Evolutionary conservation across 2,113 vertebrate genomes (phyloP).

Genomic region (Macrotus californicus): DNA sequence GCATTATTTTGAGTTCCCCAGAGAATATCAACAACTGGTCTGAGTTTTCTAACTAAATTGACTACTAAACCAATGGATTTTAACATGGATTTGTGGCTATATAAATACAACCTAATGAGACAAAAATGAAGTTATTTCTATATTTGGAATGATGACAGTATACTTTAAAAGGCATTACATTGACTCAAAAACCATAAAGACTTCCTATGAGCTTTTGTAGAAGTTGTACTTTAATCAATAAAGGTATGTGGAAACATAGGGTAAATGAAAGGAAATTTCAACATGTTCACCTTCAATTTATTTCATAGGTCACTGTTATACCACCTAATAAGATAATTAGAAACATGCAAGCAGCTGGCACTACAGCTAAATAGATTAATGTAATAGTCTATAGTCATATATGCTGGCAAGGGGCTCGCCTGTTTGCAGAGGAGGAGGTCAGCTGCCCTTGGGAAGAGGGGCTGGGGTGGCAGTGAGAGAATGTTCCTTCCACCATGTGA

Average conservation of each 20-base stretch:
- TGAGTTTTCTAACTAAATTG: constrained; percentile 26
- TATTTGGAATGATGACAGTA: neutral
- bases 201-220: constrained; percentile 69
- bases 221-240: constrained; percentile 77
- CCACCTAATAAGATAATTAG: constrained; percentile 89
- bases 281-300: constrained; percentile 88
- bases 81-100: neutral
- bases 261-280: constrained; percentile 78
- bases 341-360: constrained; percentile 88
- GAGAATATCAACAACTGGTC: constrained; percentile 24
- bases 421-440: constrained; percentile 85
- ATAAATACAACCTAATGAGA: constrained; percentile 30
- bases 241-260: constrained; percentile 80
- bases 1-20: constrained; percentile 24
- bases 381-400: constrained; percentile 87
- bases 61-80: neutral
- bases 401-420: constrained; percentile 85
- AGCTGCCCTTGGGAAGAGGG: constrained; percentile 84
- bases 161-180: constrained; percentile 25
- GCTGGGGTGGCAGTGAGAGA: constrained; percentile 56
- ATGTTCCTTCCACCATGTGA: constrained; percentile 54
- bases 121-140: constrained; percentile 60
- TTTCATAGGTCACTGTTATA: constrained; percentile 87
- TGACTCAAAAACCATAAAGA: constrained; percentile 67
- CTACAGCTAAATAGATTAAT: constrained; percentile 87